A percentile compares a stretch with the other conserved stretches of the same genome.
These are phyloP conservation scores for Gnathonemus longibarbis DNA, from an alignment of 2,113 vertebrate genomes.

Conservation along the genomic window DNA sequence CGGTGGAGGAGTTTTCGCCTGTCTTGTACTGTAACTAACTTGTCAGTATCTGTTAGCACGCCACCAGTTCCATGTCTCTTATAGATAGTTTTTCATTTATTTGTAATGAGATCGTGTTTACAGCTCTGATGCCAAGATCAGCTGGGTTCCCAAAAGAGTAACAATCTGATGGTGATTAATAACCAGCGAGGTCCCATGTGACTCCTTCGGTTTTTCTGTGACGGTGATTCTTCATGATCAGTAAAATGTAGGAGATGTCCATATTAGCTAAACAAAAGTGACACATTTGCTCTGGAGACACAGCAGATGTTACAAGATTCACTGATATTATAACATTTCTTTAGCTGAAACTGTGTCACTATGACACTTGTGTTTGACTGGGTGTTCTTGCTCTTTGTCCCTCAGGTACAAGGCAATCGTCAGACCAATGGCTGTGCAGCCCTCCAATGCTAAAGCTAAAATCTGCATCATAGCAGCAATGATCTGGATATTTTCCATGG, in stretches of 20 bases:
- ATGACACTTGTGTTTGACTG: not conserved
- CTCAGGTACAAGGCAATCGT: conserved; percentile 92
- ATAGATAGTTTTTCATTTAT: not conserved
- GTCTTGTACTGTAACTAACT: not conserved
- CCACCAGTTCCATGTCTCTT: not conserved
- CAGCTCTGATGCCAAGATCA: not conserved
- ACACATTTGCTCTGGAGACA: not conserved
- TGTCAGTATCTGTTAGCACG: not conserved
- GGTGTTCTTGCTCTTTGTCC: conserved; percentile 20
- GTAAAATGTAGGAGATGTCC: not conserved
- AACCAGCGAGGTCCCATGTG: not conserved
- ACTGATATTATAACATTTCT: not conserved
- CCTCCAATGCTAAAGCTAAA: conserved; percentile 69
- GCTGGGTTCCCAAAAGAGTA: not conserved
- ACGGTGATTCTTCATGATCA: not conserved
- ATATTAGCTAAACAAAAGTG: not conserved
- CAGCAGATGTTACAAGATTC: not conserved
- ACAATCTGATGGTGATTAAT: not conserved
- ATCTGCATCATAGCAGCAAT: conserved; percentile 75
- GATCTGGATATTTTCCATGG: conserved; percentile 87
- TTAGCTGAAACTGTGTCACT: not conserved
- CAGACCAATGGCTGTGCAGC: conserved; percentile 84
- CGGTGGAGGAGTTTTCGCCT: too few species aligned
- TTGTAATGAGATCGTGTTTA: not conserved
- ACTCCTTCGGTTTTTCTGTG: not conserved